Conservation (phyloP, 2,888 invertebrate species). For the Drosophila paracracens region DNA sequence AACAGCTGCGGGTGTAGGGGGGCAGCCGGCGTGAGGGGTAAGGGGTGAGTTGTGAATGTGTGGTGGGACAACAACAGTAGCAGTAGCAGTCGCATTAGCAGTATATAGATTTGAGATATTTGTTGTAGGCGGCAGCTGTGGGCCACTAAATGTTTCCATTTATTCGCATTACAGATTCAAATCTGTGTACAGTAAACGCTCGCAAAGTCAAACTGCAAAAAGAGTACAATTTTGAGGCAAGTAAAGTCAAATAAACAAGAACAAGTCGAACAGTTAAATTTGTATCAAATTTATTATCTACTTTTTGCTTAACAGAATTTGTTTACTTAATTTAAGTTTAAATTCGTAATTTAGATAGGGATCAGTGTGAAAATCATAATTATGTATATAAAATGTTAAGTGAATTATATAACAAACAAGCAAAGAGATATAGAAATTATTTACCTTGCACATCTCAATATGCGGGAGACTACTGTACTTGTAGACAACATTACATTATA, state of each 20-base stretch:
- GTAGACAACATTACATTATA: neutral
- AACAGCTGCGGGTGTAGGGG: neutral
- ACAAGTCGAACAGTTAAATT: neutral
- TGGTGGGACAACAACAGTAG: slow-evolving; percentile 2
- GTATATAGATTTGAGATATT: neutral
- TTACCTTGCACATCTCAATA: too few species aligned
- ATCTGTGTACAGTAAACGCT: slow-evolving; percentile 6
- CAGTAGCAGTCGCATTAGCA: neutral
- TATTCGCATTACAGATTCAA: slow-evolving; percentile 53
- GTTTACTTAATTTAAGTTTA: neutral
- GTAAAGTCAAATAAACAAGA: neutral
- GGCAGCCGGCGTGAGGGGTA: neutral
- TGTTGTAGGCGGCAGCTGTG: slow-evolving; percentile 51
- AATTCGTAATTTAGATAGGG: neutral
- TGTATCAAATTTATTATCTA: neutral
- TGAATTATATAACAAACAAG: neutral
- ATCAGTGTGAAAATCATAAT: neutral
- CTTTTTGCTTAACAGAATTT: neutral
- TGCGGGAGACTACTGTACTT: neutral
- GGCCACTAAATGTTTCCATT: slow-evolving; percentile 70
- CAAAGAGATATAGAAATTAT: neutral
- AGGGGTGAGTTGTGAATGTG: neutral
- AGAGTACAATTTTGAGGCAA: neutral
- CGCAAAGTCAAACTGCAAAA: neutral
- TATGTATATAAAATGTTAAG: neutral